Percentiles rank a stretch among this genome's conserved stretches.
phyloP scores from a whole-genome alignment of 2,113 vertebrate species.

The Tapirus terrestris region DNA sequence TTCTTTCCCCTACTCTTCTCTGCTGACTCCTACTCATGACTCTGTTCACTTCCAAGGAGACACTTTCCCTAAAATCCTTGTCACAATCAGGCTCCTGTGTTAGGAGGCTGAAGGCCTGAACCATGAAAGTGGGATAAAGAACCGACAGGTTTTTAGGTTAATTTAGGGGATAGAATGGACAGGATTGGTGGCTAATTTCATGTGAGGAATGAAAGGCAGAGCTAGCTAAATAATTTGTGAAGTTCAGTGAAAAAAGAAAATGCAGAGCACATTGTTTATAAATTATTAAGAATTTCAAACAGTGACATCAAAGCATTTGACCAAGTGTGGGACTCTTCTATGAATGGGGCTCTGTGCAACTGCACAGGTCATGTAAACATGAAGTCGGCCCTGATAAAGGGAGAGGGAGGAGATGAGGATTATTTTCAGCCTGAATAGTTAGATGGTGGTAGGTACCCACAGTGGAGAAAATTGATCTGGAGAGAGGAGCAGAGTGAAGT shows the following conservation, averaged over 20 bases:
- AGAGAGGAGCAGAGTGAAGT: neutral
- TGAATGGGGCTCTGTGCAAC: neutral
- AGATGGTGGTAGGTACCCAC: neutral
- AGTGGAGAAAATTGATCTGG: neutral
- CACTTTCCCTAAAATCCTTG: neutral
- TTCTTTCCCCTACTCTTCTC: neutral
- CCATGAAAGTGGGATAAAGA: neutral
- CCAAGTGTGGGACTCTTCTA: neutral
- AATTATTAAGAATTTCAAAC: neutral
- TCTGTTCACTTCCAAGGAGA: neutral
- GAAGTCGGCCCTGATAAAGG: neutral
- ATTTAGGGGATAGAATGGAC: neutral
- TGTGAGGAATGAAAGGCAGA: neutral
- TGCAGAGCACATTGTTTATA: neutral
- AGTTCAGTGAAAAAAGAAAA: neutral
- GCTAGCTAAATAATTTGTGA: neutral
- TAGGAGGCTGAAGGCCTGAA: neutral
- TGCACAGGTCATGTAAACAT: fast-evolving
- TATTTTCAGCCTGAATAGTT: neutral
- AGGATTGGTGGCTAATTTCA: neutral
- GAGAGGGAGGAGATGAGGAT: fast-evolving
- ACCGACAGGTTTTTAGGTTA: neutral
- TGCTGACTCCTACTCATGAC: neutral
- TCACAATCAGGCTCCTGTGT: neutral
- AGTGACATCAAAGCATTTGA: neutral